Base-by-base conservation (phyloP, 2,888 invertebrate genomes). In the Drosophila recens region DNA sequence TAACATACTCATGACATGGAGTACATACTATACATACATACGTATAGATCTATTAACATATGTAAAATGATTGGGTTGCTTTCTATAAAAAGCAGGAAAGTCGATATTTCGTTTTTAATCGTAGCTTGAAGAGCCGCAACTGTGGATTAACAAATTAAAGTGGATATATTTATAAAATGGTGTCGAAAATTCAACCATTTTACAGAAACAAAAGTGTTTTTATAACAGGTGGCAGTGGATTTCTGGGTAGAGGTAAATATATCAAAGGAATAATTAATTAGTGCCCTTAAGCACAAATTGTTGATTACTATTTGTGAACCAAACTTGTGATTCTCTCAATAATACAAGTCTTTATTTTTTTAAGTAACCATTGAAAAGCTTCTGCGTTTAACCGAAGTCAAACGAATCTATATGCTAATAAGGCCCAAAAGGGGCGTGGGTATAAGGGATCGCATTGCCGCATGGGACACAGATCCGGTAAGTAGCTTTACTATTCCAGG, bases 391-490 rank as follows among this genome's bases (percentile, higher is more conserved):
- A 95, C 94, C 48, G 93, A 94, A 43, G 80, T 94, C 3, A 92
- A 93, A 27, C 92, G 93, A 36, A 92, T 95, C 67, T 95, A 94
- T 79, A 78, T 95, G 34, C 90, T 95, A 57, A 92, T 95, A 23
- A 91, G 95, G 59, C 90, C 93, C 49, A 95, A 95, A 89, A 94
- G 94, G 91, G 95, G 93, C 0, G 95, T 95, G 85, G 94, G 95
- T 76, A 93, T 95, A 46, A 94, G 94, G 76, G 94, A 95, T 0
- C 93, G 96, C 67, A 92, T 45, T 6, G 20, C 43, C 11, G 94
- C 95, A 77, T 93, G 96, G 4, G 95, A 96, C 75, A 95, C 95
- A 33, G 95, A 96, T 82, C 93, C 94, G 27, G 94, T 95, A 90
- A 94, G 57, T n/a, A 6, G 11, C 1, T 11, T 20, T 1, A 1